Percentiles rank a stretch among this genome's conserved stretches.
Conservation (phyloP, 1,140 invertebrate genomes). For the Heliconius hermathena region DNA sequence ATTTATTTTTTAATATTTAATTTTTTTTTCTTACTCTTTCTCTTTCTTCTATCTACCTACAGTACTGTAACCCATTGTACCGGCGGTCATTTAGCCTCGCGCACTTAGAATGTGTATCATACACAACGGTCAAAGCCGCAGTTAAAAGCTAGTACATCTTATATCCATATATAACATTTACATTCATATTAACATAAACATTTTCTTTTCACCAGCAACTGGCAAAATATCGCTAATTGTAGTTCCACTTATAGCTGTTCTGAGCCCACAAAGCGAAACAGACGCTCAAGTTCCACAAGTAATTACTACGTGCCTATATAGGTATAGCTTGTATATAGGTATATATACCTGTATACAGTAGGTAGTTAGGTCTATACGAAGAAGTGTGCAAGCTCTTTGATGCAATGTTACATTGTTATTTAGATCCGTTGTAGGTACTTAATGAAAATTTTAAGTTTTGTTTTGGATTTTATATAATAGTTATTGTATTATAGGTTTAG, state of each 20-base stretch:
- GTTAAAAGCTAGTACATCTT: too few species aligned
- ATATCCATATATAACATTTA: not conserved
- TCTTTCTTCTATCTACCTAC: too few species aligned
- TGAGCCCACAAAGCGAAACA: constrained; percentile 2
- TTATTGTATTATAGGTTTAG: too few species aligned
- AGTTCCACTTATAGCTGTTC: constrained; percentile 10
- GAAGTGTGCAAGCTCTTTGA: not conserved
- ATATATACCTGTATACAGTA: not conserved
- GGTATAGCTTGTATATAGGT: not conserved
- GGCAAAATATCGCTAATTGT: constrained; percentile 4
- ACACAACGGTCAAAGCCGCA: too few species aligned
- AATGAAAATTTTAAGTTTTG: not conserved
- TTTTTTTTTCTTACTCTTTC: too few species aligned
- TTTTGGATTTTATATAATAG: too few species aligned
- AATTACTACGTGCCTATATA: constrained; percentile 3
- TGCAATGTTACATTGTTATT: not conserved
- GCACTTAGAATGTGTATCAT: too few species aligned
- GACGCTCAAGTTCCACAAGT: constrained; percentile 9
- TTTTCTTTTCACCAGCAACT: not conserved
- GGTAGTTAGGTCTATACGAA: not conserved
- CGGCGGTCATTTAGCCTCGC: too few species aligned
- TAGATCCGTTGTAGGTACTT: not conserved
- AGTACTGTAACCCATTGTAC: too few species aligned
- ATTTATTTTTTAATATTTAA: too few species aligned
- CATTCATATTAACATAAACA: not conserved